Evolutionary conservation across 2,113 vertebrate species (phyloP).

Genomic region (Lamprologus tigripictilis): DNA sequence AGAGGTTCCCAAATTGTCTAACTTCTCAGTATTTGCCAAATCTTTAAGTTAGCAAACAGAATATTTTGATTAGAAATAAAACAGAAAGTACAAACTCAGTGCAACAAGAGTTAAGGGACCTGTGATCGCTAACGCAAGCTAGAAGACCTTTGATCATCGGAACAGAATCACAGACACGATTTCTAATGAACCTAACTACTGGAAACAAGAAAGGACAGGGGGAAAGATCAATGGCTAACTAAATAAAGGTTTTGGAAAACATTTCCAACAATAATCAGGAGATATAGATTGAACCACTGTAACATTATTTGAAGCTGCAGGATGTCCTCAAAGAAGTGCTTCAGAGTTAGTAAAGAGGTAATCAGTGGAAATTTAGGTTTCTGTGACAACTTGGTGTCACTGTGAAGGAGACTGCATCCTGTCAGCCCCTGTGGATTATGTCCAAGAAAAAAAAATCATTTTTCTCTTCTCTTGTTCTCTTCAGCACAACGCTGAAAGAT

Average conservation of each 20-base stretch:
- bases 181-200: not conserved
- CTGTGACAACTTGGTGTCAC: not conserved
- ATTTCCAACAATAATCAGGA: not conserved
- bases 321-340: not conserved
- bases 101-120: not conserved
- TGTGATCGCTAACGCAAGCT: not conserved
- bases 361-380: not conserved
- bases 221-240: not conserved
- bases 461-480: not conserved
- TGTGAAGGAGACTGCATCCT: not conserved
- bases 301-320: not conserved
- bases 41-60: not conserved
- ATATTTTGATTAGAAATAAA: not conserved
- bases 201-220: not conserved
- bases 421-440: not conserved
- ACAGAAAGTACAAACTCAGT: not conserved
- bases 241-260: not conserved
- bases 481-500: not conserved
- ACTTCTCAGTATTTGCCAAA: not conserved
- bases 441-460: not conserved
- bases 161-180: not conserved
- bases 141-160: not conserved
- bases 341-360: not conserved
- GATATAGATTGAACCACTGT: not conserved
- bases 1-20: not conserved